Conservation (phyloP, 2,113 vertebrate genomes). For the Ophiodon elongatus region DNA sequence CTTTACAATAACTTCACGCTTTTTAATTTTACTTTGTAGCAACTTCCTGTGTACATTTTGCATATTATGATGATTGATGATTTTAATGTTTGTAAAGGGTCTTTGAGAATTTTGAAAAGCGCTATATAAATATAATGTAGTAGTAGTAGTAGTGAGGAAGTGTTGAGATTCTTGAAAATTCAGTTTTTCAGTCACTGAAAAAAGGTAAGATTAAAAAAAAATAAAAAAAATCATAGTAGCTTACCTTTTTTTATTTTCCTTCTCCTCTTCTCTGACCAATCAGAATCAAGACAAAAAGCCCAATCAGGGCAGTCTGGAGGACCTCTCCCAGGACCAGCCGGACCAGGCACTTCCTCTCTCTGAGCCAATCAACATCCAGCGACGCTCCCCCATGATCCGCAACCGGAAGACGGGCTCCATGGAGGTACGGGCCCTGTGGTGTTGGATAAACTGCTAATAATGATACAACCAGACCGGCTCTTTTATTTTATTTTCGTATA, state of each 20-base stretch:
- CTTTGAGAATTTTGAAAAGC: too few species aligned
- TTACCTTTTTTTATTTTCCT: not conserved
- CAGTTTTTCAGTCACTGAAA: not conserved
- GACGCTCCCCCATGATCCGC: conserved; percentile 89
- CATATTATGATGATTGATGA: too few species aligned
- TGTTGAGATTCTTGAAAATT: not conserved
- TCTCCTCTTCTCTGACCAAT: conserved; percentile 21
- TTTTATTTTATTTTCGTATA: not conserved
- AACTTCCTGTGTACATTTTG: not conserved
- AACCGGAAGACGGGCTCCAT: conserved; percentile 94
- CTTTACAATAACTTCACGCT: too few species aligned
- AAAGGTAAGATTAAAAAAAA: not conserved
- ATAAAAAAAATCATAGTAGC: not conserved
- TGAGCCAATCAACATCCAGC: conserved; percentile 86
- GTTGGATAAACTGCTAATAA: not conserved
- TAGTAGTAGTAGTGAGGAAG: too few species aligned
- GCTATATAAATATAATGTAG: too few species aligned
- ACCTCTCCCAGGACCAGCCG: conserved; percentile 88
- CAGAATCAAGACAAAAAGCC: conserved; percentile 93
- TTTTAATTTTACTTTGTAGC: too few species aligned
- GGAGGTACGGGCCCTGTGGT: conserved; percentile 87
- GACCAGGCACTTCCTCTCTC: conserved; percentile 81
- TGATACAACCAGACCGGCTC: not conserved
- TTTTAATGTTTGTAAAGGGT: too few species aligned
- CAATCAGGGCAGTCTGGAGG: conserved; percentile 92